phyloP scores from a whole-genome alignment of 1,140 invertebrate species.

The Solenopsis invicta region DNA sequence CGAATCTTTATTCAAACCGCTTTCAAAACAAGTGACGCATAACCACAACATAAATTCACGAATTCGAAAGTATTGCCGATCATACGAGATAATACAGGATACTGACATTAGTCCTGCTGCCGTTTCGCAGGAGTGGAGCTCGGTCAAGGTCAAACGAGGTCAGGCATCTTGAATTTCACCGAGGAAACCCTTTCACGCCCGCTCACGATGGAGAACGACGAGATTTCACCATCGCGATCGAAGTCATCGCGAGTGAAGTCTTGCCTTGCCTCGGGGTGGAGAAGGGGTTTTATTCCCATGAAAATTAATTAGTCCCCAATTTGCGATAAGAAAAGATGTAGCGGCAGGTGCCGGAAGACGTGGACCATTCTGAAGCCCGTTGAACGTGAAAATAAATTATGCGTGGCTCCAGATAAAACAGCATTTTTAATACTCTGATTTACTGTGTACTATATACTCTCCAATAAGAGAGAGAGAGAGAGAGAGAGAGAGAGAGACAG shows the following conservation, averaged over 20 bases:
- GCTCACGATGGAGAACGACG: conserved; percentile 37
- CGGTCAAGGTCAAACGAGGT: conserved; percentile 71
- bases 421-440: neutral
- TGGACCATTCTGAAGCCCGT: neutral
- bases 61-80: conserved; percentile 40
- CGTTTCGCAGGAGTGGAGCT: conserved; percentile 41
- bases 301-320: conserved; percentile 52
- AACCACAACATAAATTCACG: conserved; percentile 18
- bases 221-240: conserved; percentile 25
- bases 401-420: neutral
- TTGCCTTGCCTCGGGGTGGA: conserved; percentile 37
- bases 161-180: conserved; percentile 61
- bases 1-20: conserved; percentile 5
- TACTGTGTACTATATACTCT: neutral
- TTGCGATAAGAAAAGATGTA: conserved; percentile 5
- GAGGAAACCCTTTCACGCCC: conserved; percentile 54
- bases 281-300: conserved; percentile 2
- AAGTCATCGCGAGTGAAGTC: conserved; percentile 28
- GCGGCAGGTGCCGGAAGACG: conserved; percentile 16
- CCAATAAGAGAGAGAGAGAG: no score
- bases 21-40: conserved; percentile 5
- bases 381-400: neutral
- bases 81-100: conserved; percentile 14
- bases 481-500: no score
- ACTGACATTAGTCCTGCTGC: neutral